Base-by-base conservation (phyloP, 1,140 invertebrate species). In the Lepidurus packardi region DNA sequence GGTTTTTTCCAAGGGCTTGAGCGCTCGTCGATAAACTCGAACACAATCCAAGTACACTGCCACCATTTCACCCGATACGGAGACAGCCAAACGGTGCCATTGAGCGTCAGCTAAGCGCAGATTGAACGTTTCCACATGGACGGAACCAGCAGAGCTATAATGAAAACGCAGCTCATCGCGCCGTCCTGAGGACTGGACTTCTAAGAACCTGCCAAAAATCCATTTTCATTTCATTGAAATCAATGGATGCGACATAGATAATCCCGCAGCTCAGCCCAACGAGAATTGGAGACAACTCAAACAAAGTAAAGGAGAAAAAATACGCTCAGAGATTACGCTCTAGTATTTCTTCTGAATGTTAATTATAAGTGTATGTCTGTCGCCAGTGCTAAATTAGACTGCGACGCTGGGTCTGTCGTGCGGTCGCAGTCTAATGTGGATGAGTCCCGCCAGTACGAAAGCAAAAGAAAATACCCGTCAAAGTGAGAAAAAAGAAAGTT, bases 101-200 rank as follows among this genome's bases (percentile, higher is more conserved):
- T 88, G 88, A 83, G 91, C 91, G 84, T 96, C 94, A 75, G 92
- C 93, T 83, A 96, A 87, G 81, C 90, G 89, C 86, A 92, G 94
- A 81, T 91, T 92, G 88, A 96, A 96, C 84, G 92, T 91, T 88
- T 95, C 94, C 79, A 93, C 90, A 82, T 91, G 90, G 81, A 92
- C 88, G 77, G 85, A 85, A 45, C 88, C 87, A 81, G 89, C 88
- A 81, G 89, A 80, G 74, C 78, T 75, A 88, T 86, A 96, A 81
- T 88, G 87, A 74, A 89, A 83, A 16, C 87, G 84, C 79, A 89
- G 89, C 85, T 95, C 93, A 85, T 95, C 91, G 82, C 91, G 91
- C 25, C 93, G 89, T 78, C 93, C 94, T 85, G 93, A 94, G 83
- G 93, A 95, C 87, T 96, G 93, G 83, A 95, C 87, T 88, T 96